Percentiles rank a stretch among this genome's conserved stretches.
These are phyloP conservation scores for Emydoidea blandingii DNA, from an alignment of 2,797 vertebrate species.

Conservation along the genomic window DNA sequence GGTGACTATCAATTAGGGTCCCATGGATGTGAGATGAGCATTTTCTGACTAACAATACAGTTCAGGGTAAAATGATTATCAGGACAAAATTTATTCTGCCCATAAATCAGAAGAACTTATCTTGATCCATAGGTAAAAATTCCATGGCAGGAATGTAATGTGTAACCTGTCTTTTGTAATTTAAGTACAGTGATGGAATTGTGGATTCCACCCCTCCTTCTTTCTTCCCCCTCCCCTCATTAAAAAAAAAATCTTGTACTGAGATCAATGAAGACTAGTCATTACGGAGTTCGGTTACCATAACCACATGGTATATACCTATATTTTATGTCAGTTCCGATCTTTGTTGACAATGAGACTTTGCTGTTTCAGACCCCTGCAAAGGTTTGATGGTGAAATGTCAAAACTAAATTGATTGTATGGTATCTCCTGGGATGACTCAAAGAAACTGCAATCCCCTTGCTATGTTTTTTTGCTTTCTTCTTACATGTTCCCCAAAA, in stretches of 20 bases:
- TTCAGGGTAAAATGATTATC: slow-evolving; percentile 32
- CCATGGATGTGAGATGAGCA: not conserved
- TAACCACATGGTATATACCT: slow-evolving; percentile 3
- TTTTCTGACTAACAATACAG: not conserved
- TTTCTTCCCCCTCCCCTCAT: not conserved
- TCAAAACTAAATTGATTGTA: slow-evolving; percentile 3
- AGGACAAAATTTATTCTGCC: not conserved
- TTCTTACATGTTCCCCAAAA: slow-evolving; percentile 39
- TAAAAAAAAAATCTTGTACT: not conserved
- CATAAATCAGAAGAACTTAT: slow-evolving; percentile 26
- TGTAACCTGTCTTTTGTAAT: not conserved
- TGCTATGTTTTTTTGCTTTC: slow-evolving; percentile 25
- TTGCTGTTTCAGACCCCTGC: not conserved
- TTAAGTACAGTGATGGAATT: slow-evolving; percentile 13
- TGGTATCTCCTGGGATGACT: not conserved
- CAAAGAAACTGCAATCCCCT: slow-evolving; percentile 2
- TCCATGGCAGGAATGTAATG: slow-evolving; percentile 5
- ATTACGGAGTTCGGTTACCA: not conserved
- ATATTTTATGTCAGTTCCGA: slow-evolving; percentile 7
- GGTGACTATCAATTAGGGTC: slow-evolving; percentile 8
- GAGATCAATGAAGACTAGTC: slow-evolving; percentile 2
- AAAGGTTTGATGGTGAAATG: slow-evolving; percentile 34
- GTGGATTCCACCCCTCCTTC: not conserved
- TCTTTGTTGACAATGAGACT: slow-evolving; percentile 30
- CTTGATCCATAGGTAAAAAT: slow-evolving; percentile 9